Percentiles rank a stretch among this genome's conserved stretches.
Conservation (phyloP, 2,888 invertebrate genomes). For the Amphipyra tragopoginis region DNA sequence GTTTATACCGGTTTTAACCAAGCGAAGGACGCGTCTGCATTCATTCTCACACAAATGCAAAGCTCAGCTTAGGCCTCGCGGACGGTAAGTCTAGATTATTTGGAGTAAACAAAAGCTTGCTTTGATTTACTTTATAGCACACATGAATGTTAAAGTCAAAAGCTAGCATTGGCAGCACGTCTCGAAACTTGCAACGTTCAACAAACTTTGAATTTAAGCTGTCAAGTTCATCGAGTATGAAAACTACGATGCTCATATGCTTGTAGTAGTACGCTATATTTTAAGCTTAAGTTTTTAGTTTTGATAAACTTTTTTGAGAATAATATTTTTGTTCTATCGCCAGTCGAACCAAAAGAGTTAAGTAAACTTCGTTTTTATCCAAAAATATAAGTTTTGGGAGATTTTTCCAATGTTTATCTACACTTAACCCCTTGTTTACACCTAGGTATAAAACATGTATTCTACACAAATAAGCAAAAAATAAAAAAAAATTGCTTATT, state of each 20-base stretch:
- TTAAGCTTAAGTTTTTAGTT: conserved; percentile 27
- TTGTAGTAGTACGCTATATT: conserved; percentile 32
- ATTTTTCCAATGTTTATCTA: no score
- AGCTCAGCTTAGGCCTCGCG: no score
- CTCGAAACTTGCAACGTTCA: conserved; percentile 31
- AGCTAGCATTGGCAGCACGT: conserved; percentile 26
- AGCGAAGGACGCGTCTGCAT: no score
- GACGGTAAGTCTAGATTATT: conserved; percentile 16
- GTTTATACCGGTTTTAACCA: no score
- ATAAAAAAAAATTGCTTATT: no score
- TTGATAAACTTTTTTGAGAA: conserved; percentile 5
- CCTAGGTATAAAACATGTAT: no score
- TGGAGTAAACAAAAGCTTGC: conserved; percentile 14
- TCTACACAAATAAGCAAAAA: no score
- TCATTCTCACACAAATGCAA: no score
- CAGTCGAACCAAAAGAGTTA: background rate
- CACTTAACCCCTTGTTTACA: no score
- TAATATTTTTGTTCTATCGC: conserved; percentile 25
- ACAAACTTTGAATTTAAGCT: conserved; percentile 42
- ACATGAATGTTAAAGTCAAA: conserved; percentile 22
- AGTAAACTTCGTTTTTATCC: background rate
- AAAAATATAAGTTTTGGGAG: no score
- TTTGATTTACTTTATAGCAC: conserved; percentile 8
- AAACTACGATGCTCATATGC: conserved; percentile 46
- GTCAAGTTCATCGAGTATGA: conserved; percentile 42